Evolutionary conservation across 2,113 vertebrate species (phyloP), one percentile per base, ranked within the genome.

Genomic region (Monopterus albus): DNA sequence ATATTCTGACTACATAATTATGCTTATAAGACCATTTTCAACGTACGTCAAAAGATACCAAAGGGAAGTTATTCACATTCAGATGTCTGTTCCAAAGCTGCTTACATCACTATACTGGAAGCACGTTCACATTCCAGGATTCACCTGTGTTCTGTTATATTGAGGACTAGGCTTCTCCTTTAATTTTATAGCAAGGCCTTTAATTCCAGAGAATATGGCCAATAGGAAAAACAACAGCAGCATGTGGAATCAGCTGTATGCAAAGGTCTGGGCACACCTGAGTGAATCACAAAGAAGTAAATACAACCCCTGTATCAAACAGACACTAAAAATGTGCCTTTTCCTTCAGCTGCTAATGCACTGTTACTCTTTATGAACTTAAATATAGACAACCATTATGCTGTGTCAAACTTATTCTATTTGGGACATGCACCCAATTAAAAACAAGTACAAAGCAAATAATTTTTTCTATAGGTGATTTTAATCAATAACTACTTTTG

Each of bases 61-160:
- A 78, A 3, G 7, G 18, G 21, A 58, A 59, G 38, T 56, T 4
- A 26, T 57, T 65, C 29, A 62, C 23, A 49, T 78, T 60, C 28
- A 72, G 43, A 29, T 50, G 45, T 46, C 21, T 68, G 52, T 53
- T 39, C 7, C 33, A 38, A 5, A 3, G 36, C 28, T 17, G 45
- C 45, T 38, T 38, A 26, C 20, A 23, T 56, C 26, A 18, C 18
- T 14, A 20, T 46, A 50, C 18, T 17, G 18, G 13, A 13, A 42
- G 6, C 13, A 31, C 47, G 56, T 74, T 72, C 46, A 45, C 39
- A 64, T 43, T 38, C 43, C 15, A 72, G 31, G 29, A 18, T 58
- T 50, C 17, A 36, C 23, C 18, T 35, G 13, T 17, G 42, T 60
- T 23, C 46, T 20, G 15, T 42, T 42, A 52, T 29, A 58, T 15